Percentiles rank a stretch among this genome's conserved stretches.
phyloP scores from a whole-genome alignment of 2,113 vertebrate species.

The Lophotis ruficrista region DNA sequence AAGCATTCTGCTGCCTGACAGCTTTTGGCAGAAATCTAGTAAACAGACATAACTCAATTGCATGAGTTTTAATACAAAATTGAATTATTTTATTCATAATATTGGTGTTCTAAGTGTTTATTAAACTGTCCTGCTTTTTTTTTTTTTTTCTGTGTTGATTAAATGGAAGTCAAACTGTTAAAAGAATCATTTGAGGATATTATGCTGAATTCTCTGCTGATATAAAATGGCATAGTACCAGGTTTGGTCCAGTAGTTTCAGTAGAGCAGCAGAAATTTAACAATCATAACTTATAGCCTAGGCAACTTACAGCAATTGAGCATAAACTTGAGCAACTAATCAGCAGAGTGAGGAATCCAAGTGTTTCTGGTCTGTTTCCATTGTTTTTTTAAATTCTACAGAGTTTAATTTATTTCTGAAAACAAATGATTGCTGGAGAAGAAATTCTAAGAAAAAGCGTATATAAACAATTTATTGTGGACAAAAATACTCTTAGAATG shows the following conservation, averaged over 20 bases:
- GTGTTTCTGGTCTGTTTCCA: background rate
- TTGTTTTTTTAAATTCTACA: background rate
- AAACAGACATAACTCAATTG: conserved; percentile 10
- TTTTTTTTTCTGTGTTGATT: background rate
- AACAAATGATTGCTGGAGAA: background rate
- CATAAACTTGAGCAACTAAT: background rate
- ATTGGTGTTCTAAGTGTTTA: background rate
- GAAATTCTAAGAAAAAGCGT: background rate
- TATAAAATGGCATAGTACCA: background rate
- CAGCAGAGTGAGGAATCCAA: background rate
- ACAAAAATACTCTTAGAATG: background rate
- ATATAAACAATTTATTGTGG: background rate
- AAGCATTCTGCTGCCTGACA: background rate
- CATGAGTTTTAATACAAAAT: conserved; percentile 1
- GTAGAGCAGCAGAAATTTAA: background rate
- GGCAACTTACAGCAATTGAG: background rate
- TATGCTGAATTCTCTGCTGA: background rate
- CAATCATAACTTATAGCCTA: background rate
- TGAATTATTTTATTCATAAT: conserved; percentile 1
- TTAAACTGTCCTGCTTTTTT: background rate
- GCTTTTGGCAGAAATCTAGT: conserved; percentile 21
- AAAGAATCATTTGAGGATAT: background rate
- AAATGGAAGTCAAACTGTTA: background rate
- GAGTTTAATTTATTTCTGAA: background rate
- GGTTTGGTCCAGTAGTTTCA: background rate